phyloP scores from a whole-genome alignment of 2,888 invertebrate genomes.

The Litoditis marina region DNA sequence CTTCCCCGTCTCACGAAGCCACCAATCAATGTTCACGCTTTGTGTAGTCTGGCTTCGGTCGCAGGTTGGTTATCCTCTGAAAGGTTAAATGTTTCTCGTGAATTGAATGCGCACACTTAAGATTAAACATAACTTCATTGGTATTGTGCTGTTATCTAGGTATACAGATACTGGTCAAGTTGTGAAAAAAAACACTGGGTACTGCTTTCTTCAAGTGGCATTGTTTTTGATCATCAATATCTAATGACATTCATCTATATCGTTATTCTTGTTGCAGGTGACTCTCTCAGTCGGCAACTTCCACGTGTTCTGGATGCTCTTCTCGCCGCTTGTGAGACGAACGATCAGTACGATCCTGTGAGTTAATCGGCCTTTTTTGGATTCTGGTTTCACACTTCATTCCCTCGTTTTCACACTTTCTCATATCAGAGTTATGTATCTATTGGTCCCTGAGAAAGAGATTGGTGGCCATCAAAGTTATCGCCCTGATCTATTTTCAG shows the following conservation, averaged over 20 bases:
- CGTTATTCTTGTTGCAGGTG: constrained; percentile 65
- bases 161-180: neutral
- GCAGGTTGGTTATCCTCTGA: constrained; percentile 75
- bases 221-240: too few relatives aligned
- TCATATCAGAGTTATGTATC: too few relatives aligned
- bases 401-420: too few relatives aligned
- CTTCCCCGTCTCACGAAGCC: constrained; percentile 81
- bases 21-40: constrained; percentile 81
- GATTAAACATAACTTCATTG: too few relatives aligned
- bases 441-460: too few relatives aligned
- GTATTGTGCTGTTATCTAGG: too few relatives aligned
- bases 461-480: too few relatives aligned
- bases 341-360: constrained; percentile 41
- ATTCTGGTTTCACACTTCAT: neutral
- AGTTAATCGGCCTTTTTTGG: constrained; percentile 4
- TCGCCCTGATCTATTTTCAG: too few relatives aligned
- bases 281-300: constrained; percentile 83
- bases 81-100: neutral
- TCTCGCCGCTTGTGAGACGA: constrained; percentile 64
- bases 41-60: constrained; percentile 88
- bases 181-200: neutral
- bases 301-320: constrained; percentile 88
- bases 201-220: too few relatives aligned
- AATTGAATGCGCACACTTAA: neutral
- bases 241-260: neutral